Base-by-base conservation (phyloP, 2,888 invertebrate genomes). In the Hypercompe scribonia region DNA sequence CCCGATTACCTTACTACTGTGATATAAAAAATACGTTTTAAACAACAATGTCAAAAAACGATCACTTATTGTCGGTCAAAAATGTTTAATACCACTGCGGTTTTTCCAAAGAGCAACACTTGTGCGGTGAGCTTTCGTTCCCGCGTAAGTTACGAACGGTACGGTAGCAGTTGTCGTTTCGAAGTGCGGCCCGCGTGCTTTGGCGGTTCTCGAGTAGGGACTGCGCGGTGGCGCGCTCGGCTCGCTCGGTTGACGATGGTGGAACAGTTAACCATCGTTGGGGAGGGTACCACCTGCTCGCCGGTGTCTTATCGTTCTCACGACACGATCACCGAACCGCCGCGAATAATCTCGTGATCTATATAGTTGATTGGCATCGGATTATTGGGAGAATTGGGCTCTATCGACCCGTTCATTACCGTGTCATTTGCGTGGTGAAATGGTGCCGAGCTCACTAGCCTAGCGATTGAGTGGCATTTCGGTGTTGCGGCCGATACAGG, bases 321-420 rank as follows among this genome's bases (percentile, higher is more conserved):
- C 94, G 95, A 92, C 91, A 91, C 90, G 88, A 90, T 88, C 92
- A 86, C 88, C 88, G 91, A 91, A 90, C 89, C 90, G 90, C 88
- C 75, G 89, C 91, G 89, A 90, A 89, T 92, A 90, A 93, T 94
- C 93, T 93, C 89, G 88, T 92, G 94, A 92, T 94, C 95, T 92
- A 95, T 93, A 94, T 94, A 91, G 90, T 89, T 92, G 95, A 95
- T 95, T 95, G 92, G 93, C 89, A 88, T 91, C 93, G 92, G 93
- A 93, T 95, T 93, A 91, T 88, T 90, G 87, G 86, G 86, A 88
- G 90, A 94, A 94, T 93, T 92, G 88, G 92, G 90, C 87, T 92
- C 86, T 84, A 85, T 86, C 87, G 88, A 88, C 88, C 89, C 89
- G 88, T 87, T 91, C 90, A 86, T 89, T 86, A 89, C 91, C 93